phyloP scores from a whole-genome alignment of 2,888 invertebrate genomes.

The Apodemia hepburni region DNA sequence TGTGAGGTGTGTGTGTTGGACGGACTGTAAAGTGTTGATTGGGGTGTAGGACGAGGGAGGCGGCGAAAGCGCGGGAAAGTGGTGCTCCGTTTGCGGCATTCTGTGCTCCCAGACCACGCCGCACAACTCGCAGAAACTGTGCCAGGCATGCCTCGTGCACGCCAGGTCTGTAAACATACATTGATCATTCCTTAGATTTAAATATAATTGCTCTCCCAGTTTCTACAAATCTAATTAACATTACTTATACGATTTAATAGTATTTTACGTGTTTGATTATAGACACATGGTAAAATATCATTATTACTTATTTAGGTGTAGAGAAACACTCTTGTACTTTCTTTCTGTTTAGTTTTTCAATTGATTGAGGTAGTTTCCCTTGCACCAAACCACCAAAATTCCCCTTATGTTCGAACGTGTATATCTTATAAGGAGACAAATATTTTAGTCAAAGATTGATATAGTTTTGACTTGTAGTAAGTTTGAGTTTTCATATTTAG shows the following conservation, averaged over 20 bases:
- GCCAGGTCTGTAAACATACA: conserved; percentile 73
- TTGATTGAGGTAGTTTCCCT: no score
- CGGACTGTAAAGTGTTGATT: conserved; percentile 65
- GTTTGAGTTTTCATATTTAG: no score
- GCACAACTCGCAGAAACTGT: conserved; percentile 77
- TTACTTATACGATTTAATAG: not conserved
- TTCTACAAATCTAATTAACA: conserved; percentile 1
- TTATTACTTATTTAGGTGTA: not conserved
- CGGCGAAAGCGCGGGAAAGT: conserved; percentile 64
- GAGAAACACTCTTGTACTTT: not conserved
- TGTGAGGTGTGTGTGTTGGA: conserved; percentile 36
- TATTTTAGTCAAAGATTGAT: no score
- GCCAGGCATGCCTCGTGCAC: conserved; percentile 80
- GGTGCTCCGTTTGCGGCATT: conserved; percentile 77
- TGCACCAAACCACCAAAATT: no score
- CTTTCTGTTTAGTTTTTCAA: no score
- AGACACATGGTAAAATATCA: not conserved
- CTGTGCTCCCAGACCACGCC: conserved; percentile 73
- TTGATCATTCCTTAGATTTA: conserved; percentile 19
- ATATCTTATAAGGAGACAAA: no score
- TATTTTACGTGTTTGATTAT: not conserved
- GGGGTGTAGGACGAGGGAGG: conserved; percentile 75
- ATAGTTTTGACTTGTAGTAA: no score
- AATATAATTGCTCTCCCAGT: not conserved
- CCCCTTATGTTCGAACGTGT: no score